These are phyloP conservation scores for Folsomia manolachei DNA, from an alignment of 2,888 invertebrate genomes.

Conservation along the genomic window DNA sequence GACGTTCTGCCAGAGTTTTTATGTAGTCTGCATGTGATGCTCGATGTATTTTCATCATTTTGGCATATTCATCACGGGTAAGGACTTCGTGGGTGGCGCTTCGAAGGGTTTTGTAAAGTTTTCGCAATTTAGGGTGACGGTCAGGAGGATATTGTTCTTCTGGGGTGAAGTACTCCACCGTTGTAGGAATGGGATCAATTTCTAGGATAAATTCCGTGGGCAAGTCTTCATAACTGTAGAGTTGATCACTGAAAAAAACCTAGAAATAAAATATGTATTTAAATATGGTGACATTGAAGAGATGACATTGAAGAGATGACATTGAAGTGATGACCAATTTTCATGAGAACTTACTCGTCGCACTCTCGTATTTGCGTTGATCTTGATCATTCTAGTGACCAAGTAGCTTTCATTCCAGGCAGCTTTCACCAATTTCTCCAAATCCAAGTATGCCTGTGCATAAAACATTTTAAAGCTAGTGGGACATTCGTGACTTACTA, in stretches of 20 bases:
- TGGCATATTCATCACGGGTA: neutral
- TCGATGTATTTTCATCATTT: neutral
- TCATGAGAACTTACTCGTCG: constrained; percentile 21
- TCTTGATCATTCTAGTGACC: constrained; percentile 12
- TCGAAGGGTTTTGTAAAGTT: neutral
- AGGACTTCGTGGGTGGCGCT: neutral
- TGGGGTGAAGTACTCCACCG: neutral
- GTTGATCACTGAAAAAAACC: constrained; percentile 31
- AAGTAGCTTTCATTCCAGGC: constrained; percentile 5
- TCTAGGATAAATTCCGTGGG: constrained; percentile 22
- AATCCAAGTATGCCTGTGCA: neutral
- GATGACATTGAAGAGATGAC: too few species aligned
- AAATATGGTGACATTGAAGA: neutral
- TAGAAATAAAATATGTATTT: neutral
- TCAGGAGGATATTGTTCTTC: neutral
- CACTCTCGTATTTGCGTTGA: constrained; percentile 27
- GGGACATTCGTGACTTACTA: too few species aligned
- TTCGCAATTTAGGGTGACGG: neutral
- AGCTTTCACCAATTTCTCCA: constrained; percentile 1
- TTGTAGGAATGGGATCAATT: neutral
- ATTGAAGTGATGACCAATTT: neutral
- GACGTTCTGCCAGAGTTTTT: neutral
- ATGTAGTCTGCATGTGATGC: neutral
- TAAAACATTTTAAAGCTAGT: too few species aligned
- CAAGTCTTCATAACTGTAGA: constrained; percentile 15